Evolutionary conservation across 2,888 invertebrate genomes (phyloP).

Genomic region (Eupithecia subumbrata): DNA sequence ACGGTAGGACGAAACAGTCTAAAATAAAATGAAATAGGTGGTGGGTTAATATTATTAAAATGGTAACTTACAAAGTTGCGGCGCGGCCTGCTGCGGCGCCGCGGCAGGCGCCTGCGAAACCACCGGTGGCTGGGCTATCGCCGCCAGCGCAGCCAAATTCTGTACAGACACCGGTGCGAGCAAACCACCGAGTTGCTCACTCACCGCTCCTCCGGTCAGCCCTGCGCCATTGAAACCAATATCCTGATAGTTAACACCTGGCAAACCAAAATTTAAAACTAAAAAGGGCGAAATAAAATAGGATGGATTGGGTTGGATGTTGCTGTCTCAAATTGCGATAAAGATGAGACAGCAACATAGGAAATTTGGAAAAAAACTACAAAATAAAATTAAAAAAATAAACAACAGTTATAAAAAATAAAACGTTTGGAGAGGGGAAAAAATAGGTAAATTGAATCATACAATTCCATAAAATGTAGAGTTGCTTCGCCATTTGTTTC

Average conservation of each 20-base stretch:
- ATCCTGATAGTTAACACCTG: constrained; percentile 82
- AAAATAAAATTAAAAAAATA: constrained; percentile 2
- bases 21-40: not conserved
- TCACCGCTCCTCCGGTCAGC: constrained; percentile 68
- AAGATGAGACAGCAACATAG: constrained; percentile 15
- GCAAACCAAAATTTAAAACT: constrained; percentile 26
- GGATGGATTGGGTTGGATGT: constrained; percentile 16
- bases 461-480: not conserved
- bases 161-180: constrained; percentile 94
- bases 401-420: not conserved
- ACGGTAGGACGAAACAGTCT: not conserved
- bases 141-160: constrained; percentile 95
- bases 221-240: constrained; percentile 83
- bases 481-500: not conserved
- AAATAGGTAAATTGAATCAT: not conserved
- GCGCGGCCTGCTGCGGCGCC: constrained; percentile 64
- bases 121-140: constrained; percentile 87
- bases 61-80: constrained; percentile 74
- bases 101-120: constrained; percentile 80
- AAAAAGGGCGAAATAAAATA: constrained; percentile 31
- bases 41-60: not conserved
- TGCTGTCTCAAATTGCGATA: constrained; percentile 17
- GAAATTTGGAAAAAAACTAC: constrained; percentile 17
- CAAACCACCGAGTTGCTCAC: constrained; percentile 93
- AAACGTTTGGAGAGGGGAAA: not conserved